Percentiles rank a stretch among this genome's conserved stretches.
These are phyloP conservation scores for Chrysaora quinquecirrha DNA, from an alignment of 30 jellyfish, hydroid and myxozoan genomes.

Conservation along the genomic window DNA sequence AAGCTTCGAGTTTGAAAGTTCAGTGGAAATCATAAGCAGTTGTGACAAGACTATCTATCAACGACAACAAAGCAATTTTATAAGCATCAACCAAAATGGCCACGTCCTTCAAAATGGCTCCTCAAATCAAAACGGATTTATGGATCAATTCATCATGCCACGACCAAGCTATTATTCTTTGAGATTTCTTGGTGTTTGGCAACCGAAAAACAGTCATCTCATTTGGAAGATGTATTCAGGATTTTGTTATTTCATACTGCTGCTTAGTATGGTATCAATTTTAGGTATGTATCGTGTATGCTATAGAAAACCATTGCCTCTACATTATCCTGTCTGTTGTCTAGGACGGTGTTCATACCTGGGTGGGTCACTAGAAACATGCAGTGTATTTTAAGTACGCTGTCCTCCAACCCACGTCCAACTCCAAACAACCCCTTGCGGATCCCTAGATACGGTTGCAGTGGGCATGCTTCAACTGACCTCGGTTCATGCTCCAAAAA, in stretches of 20 bases:
- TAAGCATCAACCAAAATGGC: neutral
- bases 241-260: conserved; percentile 5
- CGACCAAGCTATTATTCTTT: conserved; percentile 77
- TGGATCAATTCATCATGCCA: conserved; percentile 56
- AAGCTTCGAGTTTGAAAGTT: neutral
- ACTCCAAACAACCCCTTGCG: too few species aligned
- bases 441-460: too few species aligned
- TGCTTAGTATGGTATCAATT: conserved; percentile 33
- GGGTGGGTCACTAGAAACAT: too few species aligned
- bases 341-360: too few species aligned
- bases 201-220: conserved; percentile 54
- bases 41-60: too few species aligned
- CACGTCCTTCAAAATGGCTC: neutral
- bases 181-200: conserved; percentile 81
- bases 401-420: too few species aligned
- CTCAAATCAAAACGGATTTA: neutral
- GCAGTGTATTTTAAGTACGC: too few species aligned
- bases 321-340: neutral
- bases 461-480: too few species aligned
- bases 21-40: neutral
- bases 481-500: too few species aligned
- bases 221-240: conserved; percentile 34
- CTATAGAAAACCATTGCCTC: neutral
- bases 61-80: too few species aligned
- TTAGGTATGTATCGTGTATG: conserved; percentile 34